Percentiles rank a stretch among this genome's conserved stretches.
Evolutionary conservation across 2,888 invertebrate genomes (phyloP).

Genomic region (Ecliptopera silaceata): DNA sequence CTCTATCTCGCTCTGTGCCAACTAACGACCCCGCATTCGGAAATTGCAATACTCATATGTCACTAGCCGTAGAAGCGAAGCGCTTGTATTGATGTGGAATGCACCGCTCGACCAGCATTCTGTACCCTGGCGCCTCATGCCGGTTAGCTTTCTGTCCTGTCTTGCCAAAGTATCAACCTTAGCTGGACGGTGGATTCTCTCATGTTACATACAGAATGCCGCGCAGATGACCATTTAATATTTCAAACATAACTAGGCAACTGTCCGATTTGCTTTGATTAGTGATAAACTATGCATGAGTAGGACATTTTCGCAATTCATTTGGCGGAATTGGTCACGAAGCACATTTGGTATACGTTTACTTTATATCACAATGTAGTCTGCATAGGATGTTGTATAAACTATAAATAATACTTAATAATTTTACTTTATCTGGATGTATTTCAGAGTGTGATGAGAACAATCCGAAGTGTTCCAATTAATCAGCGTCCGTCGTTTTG

Average conservation of each 20-base stretch:
- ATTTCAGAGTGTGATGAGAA: not conserved
- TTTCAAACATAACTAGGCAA: constrained; percentile 46
- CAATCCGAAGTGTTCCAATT: constrained; percentile 24
- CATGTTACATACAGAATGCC: constrained; percentile 42
- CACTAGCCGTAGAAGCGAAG: constrained; percentile 61
- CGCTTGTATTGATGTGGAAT: constrained; percentile 63
- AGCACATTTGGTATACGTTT: not conserved
- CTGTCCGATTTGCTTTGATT: constrained; percentile 30
- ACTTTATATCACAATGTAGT: too few species aligned
- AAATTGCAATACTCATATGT: constrained; percentile 78
- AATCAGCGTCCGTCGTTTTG: constrained; percentile 47
- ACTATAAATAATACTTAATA: not conserved
- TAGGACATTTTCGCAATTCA: constrained; percentile 3
- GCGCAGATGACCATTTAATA: constrained; percentile 50
- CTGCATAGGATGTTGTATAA: not conserved
- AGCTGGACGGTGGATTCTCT: constrained; percentile 41
- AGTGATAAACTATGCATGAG: constrained; percentile 19
- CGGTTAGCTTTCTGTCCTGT: constrained; percentile 34
- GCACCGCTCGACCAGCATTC: constrained; percentile 56
- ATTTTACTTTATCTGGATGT: not conserved
- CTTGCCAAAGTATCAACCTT: constrained; percentile 41
- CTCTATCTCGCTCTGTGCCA: constrained; percentile 51
- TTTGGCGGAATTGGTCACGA: not conserved
- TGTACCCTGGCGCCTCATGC: constrained; percentile 46
- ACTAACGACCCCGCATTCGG: constrained; percentile 68